Conservation (phyloP, 2,888 invertebrate species). For the Trypoxylon attenuatum region DNA sequence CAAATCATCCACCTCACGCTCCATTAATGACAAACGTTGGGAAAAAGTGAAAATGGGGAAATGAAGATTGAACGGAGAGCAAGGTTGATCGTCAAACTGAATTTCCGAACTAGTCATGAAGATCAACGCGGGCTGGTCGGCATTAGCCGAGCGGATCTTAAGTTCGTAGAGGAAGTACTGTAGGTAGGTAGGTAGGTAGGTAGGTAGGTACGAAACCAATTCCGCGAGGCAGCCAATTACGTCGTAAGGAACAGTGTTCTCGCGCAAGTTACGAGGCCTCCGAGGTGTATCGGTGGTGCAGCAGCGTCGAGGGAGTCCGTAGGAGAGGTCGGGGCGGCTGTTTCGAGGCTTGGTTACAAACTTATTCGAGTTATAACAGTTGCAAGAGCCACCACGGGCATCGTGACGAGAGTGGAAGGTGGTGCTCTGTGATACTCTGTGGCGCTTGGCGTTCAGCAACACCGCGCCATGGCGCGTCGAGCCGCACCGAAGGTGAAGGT, state of each 20-base stretch:
- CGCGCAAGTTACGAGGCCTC: slow-evolving; percentile 39
- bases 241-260: slow-evolving; percentile 38
- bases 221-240: slow-evolving; percentile 45
- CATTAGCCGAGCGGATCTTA: too few relatives aligned
- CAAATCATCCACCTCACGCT: too few relatives aligned
- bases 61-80: too few relatives aligned
- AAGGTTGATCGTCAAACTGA: too few relatives aligned
- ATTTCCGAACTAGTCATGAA: too few relatives aligned
- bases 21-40: too few relatives aligned
- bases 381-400: slow-evolving; percentile 46
- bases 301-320: background rate
- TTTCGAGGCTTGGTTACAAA: slow-evolving; percentile 37
- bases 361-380: slow-evolving; percentile 55
- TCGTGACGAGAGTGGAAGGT: slow-evolving; percentile 21
- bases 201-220: slow-evolving; percentile 27
- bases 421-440: background rate
- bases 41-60: too few relatives aligned
- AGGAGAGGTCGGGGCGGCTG: too few relatives aligned
- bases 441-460: too few relatives aligned
- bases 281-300: slow-evolving; percentile 12
- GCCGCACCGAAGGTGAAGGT: too few relatives aligned
- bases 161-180: background rate
- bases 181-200: background rate
- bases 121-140: too few relatives aligned
- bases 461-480: background rate